phyloP scores from a whole-genome alignment of 2,888 invertebrate species.

The Resseliella maxima region DNA sequence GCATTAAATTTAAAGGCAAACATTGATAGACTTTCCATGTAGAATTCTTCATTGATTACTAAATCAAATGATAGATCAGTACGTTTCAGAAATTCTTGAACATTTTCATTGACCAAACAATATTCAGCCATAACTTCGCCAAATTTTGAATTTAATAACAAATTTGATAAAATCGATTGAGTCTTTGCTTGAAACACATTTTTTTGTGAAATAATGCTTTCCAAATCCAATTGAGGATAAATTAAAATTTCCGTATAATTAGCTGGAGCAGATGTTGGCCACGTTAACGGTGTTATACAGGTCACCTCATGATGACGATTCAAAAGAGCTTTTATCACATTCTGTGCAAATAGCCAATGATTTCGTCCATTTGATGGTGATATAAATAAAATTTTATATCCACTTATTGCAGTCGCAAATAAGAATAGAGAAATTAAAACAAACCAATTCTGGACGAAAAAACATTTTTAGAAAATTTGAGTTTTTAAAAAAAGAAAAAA shows the following conservation, averaged over 20 bases:
- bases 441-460: too few relatives aligned
- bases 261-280: conserved; percentile 55
- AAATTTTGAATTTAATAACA: conserved; percentile 57
- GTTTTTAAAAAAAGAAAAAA: too few relatives aligned
- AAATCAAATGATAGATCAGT: conserved; percentile 67
- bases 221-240: conserved; percentile 65
- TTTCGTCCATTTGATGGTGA: conserved; percentile 59
- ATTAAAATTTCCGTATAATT: conserved; percentile 68
- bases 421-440: too few relatives aligned
- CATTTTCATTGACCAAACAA: conserved; percentile 64
- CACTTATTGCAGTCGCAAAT: not conserved
- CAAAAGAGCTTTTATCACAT: conserved; percentile 58
- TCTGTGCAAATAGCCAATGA: conserved; percentile 60
- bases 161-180: not conserved
- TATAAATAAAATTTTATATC: conserved; percentile 54
- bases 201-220: conserved; percentile 57
- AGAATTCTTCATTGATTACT: conserved; percentile 67
- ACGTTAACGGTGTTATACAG: conserved; percentile 60
- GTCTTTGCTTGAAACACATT: not conserved
- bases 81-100: conserved; percentile 64
- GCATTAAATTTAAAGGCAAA: conserved; percentile 66
- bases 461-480: too few relatives aligned
- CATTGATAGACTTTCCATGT: conserved; percentile 67
- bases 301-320: conserved; percentile 63
- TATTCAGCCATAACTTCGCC: conserved; percentile 64